Conservation (phyloP, 2,113 vertebrate species). For the Nannospalax galili region DNA sequence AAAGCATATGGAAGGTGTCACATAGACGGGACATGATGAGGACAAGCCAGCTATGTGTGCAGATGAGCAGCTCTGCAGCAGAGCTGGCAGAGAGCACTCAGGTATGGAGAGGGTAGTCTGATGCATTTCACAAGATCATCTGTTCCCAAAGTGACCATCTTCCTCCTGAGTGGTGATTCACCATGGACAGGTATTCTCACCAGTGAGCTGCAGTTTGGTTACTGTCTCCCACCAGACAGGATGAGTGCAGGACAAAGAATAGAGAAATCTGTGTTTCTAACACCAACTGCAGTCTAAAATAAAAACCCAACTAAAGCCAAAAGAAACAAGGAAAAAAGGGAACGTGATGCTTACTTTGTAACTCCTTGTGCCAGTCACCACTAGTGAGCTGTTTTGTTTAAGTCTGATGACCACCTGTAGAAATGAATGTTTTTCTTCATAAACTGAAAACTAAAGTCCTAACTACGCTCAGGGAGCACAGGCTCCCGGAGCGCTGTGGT, state of each 20-base stretch:
- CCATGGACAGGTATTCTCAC: rapidly evolving
- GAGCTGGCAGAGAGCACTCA: no score
- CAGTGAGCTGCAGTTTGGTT: background rate
- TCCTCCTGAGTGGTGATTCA: no score
- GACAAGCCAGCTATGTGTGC: background rate
- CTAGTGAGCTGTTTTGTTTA: no score
- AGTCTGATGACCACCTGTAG: no score
- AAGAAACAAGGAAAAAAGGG: background rate
- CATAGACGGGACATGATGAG: background rate
- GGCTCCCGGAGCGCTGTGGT: no score
- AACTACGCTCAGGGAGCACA: no score
- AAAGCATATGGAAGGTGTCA: background rate
- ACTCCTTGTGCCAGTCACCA: no score
- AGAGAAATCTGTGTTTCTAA: background rate
- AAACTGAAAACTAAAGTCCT: no score
- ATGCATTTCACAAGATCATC: background rate
- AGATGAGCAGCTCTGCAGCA: background rate
- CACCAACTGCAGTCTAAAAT: background rate
- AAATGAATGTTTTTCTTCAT: no score
- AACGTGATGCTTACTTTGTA: no score
- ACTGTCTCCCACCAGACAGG: background rate
- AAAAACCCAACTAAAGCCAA: background rate
- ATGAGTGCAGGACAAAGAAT: background rate
- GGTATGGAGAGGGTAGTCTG: background rate
- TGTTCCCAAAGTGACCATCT: background rate